Evolutionary conservation across 2,888 invertebrate species (phyloP), one percentile per base, ranked within the genome.

Genomic region (Leptinotarsa haldemani): DNA sequence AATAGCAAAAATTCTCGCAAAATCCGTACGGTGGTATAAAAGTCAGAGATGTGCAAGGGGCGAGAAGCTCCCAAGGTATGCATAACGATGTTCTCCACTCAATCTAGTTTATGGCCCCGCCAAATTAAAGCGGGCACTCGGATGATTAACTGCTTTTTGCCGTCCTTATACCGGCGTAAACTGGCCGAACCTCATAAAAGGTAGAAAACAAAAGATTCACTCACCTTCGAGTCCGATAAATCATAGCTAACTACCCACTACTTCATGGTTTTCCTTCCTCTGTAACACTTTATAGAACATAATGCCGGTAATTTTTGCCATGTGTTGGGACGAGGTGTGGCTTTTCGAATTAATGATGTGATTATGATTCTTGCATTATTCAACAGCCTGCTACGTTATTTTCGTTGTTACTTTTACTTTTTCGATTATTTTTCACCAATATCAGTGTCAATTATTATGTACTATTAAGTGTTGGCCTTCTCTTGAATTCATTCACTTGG

Each of bases 51-150:
- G 72, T 74, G 73, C 67, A 73, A 76, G 79, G 67, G 72, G 71
- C 66, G 74, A 80, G 78, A 76, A 78, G 83, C 82, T 83, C 85
- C 85, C 85, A 82, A 81, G 85, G 83, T 82, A 83, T 84, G 82
- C 83, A 84, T 85, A 85, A 84, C 84, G 80, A 80, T 80, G 80
- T 81, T 84, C 84, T 79, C 84, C 83, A 83, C 84, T 85, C 85
- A 84, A 85, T 85, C 85, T 83, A 84, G 83, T 85, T 85, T 85
- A 85, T 83, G 84, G 83, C 83, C 83, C 77, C 79, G 81, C 82
- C 84, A 84, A 85, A 85, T 85, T 85, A 85, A 85, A 84, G 84
- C 83, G 77, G 83, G 83, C 83, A 83, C 80, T 82, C 77, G 82
- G 81, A 85, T 85, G 84, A 85, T 85, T 83, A 84, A 85, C 82